Conservation (phyloP, 2,797 vertebrate genomes). For the Cryptoblepharus egeriae region DNA sequence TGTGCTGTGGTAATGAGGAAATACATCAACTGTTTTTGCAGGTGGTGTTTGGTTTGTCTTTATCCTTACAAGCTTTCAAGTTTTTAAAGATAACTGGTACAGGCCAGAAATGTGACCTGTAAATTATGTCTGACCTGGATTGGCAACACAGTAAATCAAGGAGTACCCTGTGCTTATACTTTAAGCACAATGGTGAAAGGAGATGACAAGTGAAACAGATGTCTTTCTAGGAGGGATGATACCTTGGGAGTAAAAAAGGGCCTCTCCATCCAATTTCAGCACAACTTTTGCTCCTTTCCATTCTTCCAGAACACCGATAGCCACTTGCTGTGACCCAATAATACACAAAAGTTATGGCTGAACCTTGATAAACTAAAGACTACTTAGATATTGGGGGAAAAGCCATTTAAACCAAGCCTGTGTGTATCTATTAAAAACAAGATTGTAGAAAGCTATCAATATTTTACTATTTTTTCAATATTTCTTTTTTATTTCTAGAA, state of each 20-base stretch:
- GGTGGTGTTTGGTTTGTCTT: background rate
- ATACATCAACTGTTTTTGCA: background rate
- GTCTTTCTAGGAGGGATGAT: background rate
- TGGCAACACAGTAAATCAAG: background rate
- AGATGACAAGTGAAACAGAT: slow-evolving; percentile 32
- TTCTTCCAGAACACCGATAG: background rate
- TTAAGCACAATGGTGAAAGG: slow-evolving; percentile 4
- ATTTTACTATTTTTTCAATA: background rate
- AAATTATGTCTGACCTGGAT: background rate
- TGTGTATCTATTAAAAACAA: background rate
- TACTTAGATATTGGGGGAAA: background rate
- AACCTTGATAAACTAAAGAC: background rate
- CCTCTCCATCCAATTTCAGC: slow-evolving; percentile 9
- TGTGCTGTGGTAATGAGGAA: background rate
- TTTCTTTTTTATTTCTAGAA: background rate
- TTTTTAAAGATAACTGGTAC: background rate
- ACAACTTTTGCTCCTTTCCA: background rate
- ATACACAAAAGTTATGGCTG: slow-evolving; percentile 36
- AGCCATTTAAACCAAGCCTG: background rate
- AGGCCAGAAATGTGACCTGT: background rate
- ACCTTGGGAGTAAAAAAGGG: background rate
- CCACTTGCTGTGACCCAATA: slow-evolving; percentile 46
- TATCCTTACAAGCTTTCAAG: background rate
- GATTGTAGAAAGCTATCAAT: background rate
- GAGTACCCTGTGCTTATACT: slow-evolving; percentile 26